Percentiles rank a stretch among this genome's conserved stretches.
Evolutionary conservation across 2,797 vertebrate genomes (phyloP).

Genomic region (Propithecus perrieri): DNA sequence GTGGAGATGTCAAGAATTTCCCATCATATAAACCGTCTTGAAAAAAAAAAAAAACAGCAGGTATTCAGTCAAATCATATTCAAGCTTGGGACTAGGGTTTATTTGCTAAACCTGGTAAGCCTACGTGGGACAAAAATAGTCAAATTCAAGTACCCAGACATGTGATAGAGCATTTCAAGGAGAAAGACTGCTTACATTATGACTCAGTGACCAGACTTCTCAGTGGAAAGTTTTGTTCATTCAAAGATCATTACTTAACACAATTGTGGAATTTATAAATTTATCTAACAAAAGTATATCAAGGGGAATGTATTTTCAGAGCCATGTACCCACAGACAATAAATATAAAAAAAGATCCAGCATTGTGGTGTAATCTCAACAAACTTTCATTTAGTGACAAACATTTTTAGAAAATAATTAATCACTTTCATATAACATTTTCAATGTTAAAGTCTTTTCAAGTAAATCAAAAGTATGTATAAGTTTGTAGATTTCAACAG

Average conservation of each 20-base stretch:
- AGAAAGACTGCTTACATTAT: slow-evolving; percentile 93
- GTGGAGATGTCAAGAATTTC: slow-evolving; percentile 94
- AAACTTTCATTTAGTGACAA: too few relatives aligned
- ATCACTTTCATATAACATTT: neutral
- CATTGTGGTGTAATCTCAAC: too few relatives aligned
- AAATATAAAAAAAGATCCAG: neutral
- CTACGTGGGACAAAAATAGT: slow-evolving; percentile 90
- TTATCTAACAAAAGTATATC: neutral
- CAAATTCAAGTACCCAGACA: slow-evolving; percentile 93
- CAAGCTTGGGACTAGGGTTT: slow-evolving; percentile 72
- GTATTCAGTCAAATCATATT: slow-evolving; percentile 90
- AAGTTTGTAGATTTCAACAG: neutral
- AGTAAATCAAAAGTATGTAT: neutral
- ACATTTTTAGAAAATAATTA: neutral
- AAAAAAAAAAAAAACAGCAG: slow-evolving; percentile 91
- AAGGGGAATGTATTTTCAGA: neutral
- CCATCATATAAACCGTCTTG: slow-evolving; percentile 94
- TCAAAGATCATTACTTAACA: neutral
- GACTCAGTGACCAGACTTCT: slow-evolving; percentile 94
- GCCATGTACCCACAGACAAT: neutral
- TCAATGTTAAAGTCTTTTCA: neutral
- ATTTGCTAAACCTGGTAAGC: neutral
- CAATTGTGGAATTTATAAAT: neutral
- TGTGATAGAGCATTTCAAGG: slow-evolving; percentile 93
- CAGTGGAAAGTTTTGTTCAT: slow-evolving; percentile 82